Percentiles rank a stretch among this genome's conserved stretches.
phyloP scores from a whole-genome alignment of 2,797 vertebrate species.

The Hypotaenidia philippensis region DNA sequence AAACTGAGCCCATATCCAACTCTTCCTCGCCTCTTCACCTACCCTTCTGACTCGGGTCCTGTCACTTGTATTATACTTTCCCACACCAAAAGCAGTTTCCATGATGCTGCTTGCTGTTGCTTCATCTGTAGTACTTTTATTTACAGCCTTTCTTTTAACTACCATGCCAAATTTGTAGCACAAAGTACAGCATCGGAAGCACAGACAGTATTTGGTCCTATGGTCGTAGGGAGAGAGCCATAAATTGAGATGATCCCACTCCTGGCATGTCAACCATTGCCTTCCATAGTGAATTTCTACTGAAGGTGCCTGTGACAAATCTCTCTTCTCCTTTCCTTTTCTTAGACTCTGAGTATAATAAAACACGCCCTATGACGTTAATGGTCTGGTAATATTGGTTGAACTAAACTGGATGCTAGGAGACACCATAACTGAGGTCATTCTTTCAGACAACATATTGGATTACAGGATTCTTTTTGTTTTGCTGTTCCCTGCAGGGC shows the following conservation, averaged over 20 bases:
- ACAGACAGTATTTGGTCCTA: neutral
- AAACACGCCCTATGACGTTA: constrained; percentile 35
- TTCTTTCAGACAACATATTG: constrained; percentile 17
- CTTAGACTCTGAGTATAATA: constrained; percentile 52
- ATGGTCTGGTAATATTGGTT: constrained; percentile 1
- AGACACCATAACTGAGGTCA: neutral
- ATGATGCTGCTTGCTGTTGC: neutral
- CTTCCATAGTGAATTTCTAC: neutral
- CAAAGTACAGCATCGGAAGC: neutral
- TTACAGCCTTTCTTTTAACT: neutral
- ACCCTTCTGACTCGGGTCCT: neutral
- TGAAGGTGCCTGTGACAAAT: neutral
- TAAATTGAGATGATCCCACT: neutral
- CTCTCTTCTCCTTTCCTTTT: constrained; percentile 1
- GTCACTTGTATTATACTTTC: neutral
- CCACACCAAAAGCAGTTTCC: neutral
- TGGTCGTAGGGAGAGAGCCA: neutral
- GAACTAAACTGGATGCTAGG: constrained; percentile 22
- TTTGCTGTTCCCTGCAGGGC: neutral
- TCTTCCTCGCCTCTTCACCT: neutral
- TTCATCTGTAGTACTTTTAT: neutral
- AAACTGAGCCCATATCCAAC: neutral
- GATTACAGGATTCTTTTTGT: neutral
- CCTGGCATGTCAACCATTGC: neutral
- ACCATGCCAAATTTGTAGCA: fast-evolving